Conservation (phyloP, 2,113 vertebrate species). For the Indicator indicator region DNA sequence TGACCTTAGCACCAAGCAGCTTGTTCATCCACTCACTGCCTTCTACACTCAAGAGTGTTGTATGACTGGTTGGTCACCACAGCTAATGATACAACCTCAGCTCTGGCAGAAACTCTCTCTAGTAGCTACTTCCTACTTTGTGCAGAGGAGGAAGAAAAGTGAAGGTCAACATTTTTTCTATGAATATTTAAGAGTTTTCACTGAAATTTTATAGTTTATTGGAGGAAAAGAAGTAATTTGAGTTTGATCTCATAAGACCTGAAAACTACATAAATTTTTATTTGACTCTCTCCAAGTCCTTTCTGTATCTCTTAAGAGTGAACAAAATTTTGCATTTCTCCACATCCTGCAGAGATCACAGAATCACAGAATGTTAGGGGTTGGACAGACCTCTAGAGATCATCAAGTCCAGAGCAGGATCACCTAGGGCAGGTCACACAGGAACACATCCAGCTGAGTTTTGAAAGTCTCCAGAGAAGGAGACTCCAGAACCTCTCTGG, state of each 20-base stretch:
- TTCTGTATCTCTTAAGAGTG: neutral
- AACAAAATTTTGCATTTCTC: neutral
- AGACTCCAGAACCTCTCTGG: too few species aligned
- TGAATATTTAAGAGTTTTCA: neutral
- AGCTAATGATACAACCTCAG: neutral
- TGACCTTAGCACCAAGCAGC: neutral
- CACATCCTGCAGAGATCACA: neutral
- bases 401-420: too few species aligned
- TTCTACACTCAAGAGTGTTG: fast-evolving
- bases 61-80: neutral
- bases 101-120: neutral
- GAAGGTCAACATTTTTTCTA: neutral
- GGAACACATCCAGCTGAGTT: too few species aligned
- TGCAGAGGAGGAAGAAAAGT: neutral
- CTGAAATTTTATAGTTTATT: neutral
- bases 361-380: too few species aligned
- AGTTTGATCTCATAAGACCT: neutral
- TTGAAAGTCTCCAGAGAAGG: too few species aligned
- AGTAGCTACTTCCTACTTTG: neutral
- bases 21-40: neutral
- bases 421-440: too few species aligned
- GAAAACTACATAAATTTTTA: neutral
- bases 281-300: neutral
- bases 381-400: too few species aligned
- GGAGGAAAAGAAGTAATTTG: neutral